Evolutionary conservation across 2,797 vertebrate species (phyloP).

Genomic region (Meriones psammophilus): DNA sequence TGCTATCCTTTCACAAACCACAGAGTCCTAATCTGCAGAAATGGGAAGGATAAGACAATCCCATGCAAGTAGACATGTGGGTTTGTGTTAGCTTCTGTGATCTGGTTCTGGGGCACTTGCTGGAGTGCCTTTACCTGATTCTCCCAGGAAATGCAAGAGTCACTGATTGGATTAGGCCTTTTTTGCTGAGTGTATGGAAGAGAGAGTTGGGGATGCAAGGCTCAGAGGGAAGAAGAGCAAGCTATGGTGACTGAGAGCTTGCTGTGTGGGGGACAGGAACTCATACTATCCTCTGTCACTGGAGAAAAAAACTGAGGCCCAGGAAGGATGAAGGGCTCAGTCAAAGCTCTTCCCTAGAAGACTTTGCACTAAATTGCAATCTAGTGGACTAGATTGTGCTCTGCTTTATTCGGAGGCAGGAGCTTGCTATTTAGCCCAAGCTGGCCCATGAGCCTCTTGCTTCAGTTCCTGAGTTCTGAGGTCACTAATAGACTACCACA

Average conservation of each 20-base stretch:
- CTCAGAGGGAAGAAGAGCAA: neutral
- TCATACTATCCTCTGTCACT: neutral
- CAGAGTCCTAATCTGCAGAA: neutral
- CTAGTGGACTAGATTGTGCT: neutral
- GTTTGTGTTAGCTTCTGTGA: neutral
- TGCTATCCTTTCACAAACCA: neutral
- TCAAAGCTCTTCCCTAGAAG: no score
- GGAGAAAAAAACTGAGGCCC: conserved; percentile 4
- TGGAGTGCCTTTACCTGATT: neutral
- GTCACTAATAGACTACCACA: neutral
- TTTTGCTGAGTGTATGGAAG: neutral
- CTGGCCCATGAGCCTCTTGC: neutral
- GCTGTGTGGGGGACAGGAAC: no score
- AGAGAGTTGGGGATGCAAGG: neutral
- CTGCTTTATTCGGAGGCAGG: neutral
- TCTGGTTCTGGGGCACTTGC: neutral
- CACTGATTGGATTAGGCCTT: conserved; percentile 34
- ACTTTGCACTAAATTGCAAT: no score
- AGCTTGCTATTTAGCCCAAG: neutral
- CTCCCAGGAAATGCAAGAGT: neutral
- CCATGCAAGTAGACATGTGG: neutral
- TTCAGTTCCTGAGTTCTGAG: neutral
- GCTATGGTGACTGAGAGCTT: neutral
- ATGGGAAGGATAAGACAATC: neutral
- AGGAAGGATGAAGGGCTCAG: neutral